These are phyloP conservation scores for Pseudolycoriella hygida DNA, from an alignment of 2,888 invertebrate species.

Conservation along the genomic window DNA sequence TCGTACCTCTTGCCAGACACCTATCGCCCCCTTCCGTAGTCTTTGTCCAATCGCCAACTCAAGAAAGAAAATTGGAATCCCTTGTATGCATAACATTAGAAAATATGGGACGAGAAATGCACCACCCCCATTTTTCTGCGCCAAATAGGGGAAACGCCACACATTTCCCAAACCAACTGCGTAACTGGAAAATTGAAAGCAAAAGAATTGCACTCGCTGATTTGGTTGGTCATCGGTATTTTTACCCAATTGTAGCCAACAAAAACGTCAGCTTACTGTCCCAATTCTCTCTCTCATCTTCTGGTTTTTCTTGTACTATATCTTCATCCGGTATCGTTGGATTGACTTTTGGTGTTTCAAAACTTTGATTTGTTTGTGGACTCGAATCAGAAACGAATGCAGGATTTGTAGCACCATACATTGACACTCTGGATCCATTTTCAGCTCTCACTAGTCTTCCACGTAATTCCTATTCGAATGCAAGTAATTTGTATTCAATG, in stretches of 20 bases:
- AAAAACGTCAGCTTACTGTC: conserved; percentile 85
- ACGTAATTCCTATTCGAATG: conserved; percentile 41
- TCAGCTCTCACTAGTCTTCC: conserved; percentile 60
- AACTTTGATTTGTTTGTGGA: conserved; percentile 30
- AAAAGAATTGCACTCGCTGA: background rate
- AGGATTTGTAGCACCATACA: conserved; percentile 76
- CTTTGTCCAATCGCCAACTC: conserved; percentile 91
- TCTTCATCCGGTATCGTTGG: conserved; percentile 27
- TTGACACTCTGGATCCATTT: conserved; percentile 39
- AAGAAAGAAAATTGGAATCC: conserved; percentile 89
- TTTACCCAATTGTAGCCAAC: conserved; percentile 67
- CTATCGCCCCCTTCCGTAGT: conserved; percentile 82
- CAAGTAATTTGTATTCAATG: background rate
- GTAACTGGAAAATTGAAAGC: conserved; percentile 33
- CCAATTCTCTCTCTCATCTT: conserved; percentile 75
- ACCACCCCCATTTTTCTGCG: conserved; percentile 89
- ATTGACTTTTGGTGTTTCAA: conserved; percentile 19
- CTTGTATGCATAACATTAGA: conserved; percentile 85
- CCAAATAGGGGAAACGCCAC: conserved; percentile 89
- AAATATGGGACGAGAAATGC: conserved; percentile 96
- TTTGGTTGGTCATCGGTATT: background rate
- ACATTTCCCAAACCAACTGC: conserved; percentile 91
- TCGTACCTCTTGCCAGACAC: conserved; percentile 75
- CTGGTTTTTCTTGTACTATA: conserved; percentile 51
- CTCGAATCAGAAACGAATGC: conserved; percentile 40